Evolutionary conservation across 2,113 vertebrate species (phyloP).

Genomic region (Pao palembangensis): DNA sequence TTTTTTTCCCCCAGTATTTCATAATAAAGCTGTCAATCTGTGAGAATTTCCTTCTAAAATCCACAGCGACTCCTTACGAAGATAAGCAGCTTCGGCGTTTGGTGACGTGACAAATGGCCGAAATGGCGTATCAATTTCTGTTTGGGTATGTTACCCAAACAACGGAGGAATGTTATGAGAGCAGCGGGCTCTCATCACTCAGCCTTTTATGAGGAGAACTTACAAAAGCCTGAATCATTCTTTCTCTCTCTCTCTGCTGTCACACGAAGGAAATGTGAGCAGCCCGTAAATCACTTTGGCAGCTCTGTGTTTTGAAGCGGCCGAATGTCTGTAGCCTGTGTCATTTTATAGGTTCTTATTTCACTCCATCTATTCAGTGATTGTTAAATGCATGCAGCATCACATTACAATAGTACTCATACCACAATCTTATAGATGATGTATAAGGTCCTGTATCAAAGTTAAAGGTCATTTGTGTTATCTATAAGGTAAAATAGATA

Average conservation of each 20-base stretch:
- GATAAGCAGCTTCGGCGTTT: slow-evolving; percentile 44
- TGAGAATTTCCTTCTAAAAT: slow-evolving; percentile 49
- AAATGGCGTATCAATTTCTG: slow-evolving; percentile 65
- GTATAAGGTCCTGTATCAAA: too few relatives aligned
- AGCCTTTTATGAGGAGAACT: slow-evolving; percentile 66
- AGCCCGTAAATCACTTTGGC: slow-evolving; percentile 75
- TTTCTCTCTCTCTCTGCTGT: slow-evolving; percentile 62
- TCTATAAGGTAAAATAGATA: too few relatives aligned
- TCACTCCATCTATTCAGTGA: slow-evolving; percentile 14
- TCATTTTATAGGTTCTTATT: slow-evolving; percentile 66
- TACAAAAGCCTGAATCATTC: slow-evolving; percentile 69
- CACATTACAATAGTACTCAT: too few relatives aligned
- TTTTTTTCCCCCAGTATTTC: slow-evolving; percentile 26
- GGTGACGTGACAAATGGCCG: slow-evolving; percentile 48
- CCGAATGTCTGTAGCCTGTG: slow-evolving; percentile 51
- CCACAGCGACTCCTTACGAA: slow-evolving; percentile 6
- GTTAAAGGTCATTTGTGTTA: too few relatives aligned
- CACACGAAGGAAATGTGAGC: slow-evolving; percentile 68
- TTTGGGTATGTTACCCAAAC: slow-evolving; percentile 70
- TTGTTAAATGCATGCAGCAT: too few relatives aligned
- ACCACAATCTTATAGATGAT: too few relatives aligned
- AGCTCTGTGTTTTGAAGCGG: slow-evolving; percentile 68
- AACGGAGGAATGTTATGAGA: slow-evolving; percentile 75
- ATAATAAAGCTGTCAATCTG: slow-evolving; percentile 8
- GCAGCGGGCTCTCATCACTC: slow-evolving; percentile 69